Base-by-base conservation (phyloP, 2,888 invertebrate species). In the Strigamia crassipes region DNA sequence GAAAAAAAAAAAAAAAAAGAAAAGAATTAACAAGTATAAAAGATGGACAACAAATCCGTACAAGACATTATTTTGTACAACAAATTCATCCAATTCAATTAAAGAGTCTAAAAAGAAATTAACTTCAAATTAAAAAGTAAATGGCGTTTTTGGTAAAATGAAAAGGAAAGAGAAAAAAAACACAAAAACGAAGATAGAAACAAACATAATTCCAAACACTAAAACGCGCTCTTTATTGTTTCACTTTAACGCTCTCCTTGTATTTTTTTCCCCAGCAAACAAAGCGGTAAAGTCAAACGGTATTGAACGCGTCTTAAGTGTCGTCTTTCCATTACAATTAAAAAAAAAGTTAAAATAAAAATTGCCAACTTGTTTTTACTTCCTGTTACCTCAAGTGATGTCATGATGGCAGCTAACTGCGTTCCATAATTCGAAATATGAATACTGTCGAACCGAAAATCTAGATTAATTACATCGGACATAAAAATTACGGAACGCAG, bases 21-120 rank as follows among this genome's bases (percentile, higher is more conserved):
- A n/a, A n/a, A n/a, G n/a, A n/a, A n/a, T n/a, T 41, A 79, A 79
- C 61, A 66, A 23, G 21, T 66, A 66, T 66, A 66, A 66, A 66
- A 66, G 61, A 66, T 66, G 61, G 61, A 66, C 61, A 66, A 66
- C 61, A 66, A 66, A 66, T 66, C 5, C 18, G 61, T 66, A 66
- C 61, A 66, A 23, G 61, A 66, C 61, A 23, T 66, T 21, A n/a
- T 42, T 42, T 46, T 66, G 61, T 66, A 66, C 61, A 66, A 66
- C 61, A 66, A 66, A 66, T 66, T 18, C 23, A 66, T 66, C 21
- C 61, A 66, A 23, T 21, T 66, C 13, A 51, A 51, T 51, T 51
- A 51, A 27, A 27, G 27, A 27, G 1, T 51, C n/a, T 66, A 21
- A 66, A 61, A 61, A 18, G n/a, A 66, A 66, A 12, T 66, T 12